Evolutionary conservation across 2,888 invertebrate genomes (phyloP).

Genomic region (Anthrax anthrax): DNA sequence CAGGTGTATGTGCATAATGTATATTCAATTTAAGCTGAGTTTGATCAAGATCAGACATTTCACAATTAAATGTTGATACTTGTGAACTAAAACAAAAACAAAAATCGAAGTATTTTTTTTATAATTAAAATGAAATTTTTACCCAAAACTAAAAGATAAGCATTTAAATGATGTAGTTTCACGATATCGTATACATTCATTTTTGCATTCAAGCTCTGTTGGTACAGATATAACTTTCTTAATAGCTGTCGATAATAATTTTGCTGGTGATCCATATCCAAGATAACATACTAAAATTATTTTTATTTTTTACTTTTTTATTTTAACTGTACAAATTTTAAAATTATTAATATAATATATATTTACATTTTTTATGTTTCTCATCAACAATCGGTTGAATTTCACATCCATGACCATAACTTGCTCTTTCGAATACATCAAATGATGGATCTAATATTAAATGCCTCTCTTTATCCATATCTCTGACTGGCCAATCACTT

Average conservation of each 20-base stretch:
- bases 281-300: slow-evolving; percentile 54
- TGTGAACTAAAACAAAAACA: slow-evolving; percentile 20
- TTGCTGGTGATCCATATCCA: slow-evolving; percentile 62
- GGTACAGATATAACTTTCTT: slow-evolving; percentile 49
- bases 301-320: background rate
- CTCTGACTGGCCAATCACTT: slow-evolving; percentile 55
- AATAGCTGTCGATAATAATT: slow-evolving; percentile 47
- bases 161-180: slow-evolving; percentile 49
- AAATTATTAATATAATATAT: slow-evolving; percentile 1
- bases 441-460: slow-evolving; percentile 48
- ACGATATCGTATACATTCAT: slow-evolving; percentile 44
- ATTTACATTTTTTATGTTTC: slow-evolving; percentile 34
- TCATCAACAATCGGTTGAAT: slow-evolving; percentile 41
- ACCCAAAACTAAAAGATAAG: slow-evolving; percentile 63
- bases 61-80: slow-evolving; percentile 44
- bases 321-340: background rate
- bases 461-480: slow-evolving; percentile 45
- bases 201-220: slow-evolving; percentile 53
- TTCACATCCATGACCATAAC: slow-evolving; percentile 70
- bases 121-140: slow-evolving; percentile 9
- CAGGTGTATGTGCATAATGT: slow-evolving; percentile 49
- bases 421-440: slow-evolving; percentile 66
- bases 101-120: background rate
- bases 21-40: slow-evolving; percentile 58
- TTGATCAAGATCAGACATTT: slow-evolving; percentile 62